phyloP scores from a whole-genome alignment of 2,797 vertebrate genomes.

The Gobionotothen gibberifrons region DNA sequence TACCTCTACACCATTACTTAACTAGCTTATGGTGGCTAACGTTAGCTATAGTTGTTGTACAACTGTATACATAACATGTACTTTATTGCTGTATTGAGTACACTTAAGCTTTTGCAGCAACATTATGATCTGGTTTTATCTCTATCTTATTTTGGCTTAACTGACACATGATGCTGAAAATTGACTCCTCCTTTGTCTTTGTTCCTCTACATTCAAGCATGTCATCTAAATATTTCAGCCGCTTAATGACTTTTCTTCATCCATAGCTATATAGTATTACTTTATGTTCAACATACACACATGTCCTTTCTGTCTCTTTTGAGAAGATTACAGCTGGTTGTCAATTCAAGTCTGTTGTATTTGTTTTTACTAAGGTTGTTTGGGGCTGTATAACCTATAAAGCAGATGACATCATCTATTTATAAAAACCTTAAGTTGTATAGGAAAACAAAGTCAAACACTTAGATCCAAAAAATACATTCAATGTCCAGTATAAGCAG shows the following conservation, averaged over 20 bases:
- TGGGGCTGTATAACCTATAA: neutral
- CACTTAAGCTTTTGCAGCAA: neutral
- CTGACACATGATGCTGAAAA: neutral
- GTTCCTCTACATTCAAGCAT: neutral
- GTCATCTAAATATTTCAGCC: neutral
- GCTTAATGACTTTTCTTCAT: neutral
- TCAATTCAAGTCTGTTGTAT: slow-evolving; percentile 5
- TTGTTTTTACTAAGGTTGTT: neutral
- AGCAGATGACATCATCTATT: neutral
- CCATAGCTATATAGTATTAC: neutral
- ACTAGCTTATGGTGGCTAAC: neutral
- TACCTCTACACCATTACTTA: neutral
- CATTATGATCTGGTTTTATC: neutral
- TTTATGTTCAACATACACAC: neutral
- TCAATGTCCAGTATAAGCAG: neutral
- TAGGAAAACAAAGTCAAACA: too few relatives aligned
- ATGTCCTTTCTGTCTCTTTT: slow-evolving; percentile 1
- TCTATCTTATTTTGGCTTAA: neutral
- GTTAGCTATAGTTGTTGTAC: neutral
- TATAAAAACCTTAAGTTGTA: neutral
- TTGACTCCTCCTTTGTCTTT: neutral
- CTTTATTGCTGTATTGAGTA: neutral
- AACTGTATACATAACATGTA: too few relatives aligned
- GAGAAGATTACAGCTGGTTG: neutral
- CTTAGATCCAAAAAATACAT: neutral